Base-by-base conservation (phyloP, 2,113 vertebrate genomes). In the Hippopotamus amphibius region DNA sequence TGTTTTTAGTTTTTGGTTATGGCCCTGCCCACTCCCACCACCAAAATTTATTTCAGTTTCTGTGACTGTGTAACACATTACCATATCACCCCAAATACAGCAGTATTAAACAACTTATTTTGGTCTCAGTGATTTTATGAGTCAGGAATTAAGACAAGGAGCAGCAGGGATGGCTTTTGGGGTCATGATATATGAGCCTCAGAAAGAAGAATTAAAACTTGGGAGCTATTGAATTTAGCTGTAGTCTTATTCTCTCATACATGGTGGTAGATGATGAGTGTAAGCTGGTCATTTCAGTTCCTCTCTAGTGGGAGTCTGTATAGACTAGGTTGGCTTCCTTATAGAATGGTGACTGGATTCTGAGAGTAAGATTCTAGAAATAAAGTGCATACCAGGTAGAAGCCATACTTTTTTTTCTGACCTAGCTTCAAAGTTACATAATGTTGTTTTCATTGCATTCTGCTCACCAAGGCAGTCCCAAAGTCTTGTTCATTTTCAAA, bases 31-130 rank as follows among this genome's bases (percentile, higher is more conserved):
- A 46, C 11, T 83, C 43, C 37, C n/a, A 26, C 21, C 68, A 87
- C 7, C 61, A 61, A 97, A 61, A 46, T 41, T 50, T 63, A 21
- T 37, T 59, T 93, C 24, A 82, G 30, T 77, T 76, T 95, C 48
- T 77, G 5, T 81, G 17, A 65, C 19, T 50, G 4, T 6, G 53
- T 81, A 63, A 71, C 10, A 7, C 16, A 21, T 87, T 59, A 84
- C 6, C 26, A 30, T 46, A 46, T 68, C 61, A 79, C 5, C 26
- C 28, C 16, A 41, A 83, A 71, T 26, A 57, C 28, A 85, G 6
- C 89, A 77, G 5, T 30, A 65, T 24, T 85, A 63, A 61, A 55
- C 43, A 72, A 63, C 26, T 63, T 88, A 17, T 55, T 81, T 7
- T 24, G 22, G 28, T 17, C 22, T 86, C 10, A 6, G 15, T 87